Evolutionary conservation across 2,888 invertebrate genomes (phyloP).

Genomic region (Orthosia gothica): DNA sequence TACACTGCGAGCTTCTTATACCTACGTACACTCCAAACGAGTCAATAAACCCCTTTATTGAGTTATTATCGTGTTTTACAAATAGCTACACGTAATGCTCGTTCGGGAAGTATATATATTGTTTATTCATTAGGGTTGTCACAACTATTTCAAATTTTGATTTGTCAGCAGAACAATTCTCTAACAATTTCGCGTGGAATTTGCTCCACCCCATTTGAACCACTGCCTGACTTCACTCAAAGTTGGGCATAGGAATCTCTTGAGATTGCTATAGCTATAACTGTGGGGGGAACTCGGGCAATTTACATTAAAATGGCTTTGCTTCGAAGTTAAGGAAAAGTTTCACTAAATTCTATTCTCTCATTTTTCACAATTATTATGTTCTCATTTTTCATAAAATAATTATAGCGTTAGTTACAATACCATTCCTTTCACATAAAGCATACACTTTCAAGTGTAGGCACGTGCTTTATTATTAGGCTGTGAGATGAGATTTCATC

Average conservation of each 20-base stretch:
- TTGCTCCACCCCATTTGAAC: no score
- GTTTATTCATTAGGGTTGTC: constrained; percentile 61
- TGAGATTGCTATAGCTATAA: no score
- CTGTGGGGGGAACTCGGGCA: no score
- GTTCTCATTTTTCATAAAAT: constrained; percentile 32
- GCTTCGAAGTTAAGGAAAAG: neutral
- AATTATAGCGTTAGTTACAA: constrained; percentile 37
- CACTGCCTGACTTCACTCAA: no score
- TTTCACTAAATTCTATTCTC: constrained; percentile 11
- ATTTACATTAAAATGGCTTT: neutral
- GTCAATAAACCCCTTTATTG: constrained; percentile 81
- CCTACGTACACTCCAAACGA: constrained; percentile 70
- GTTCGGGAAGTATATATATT: constrained; percentile 62
- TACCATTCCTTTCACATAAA: constrained; percentile 33
- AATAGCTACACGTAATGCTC: constrained; percentile 73
- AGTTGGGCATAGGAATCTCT: no score
- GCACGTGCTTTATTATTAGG: constrained; percentile 51
- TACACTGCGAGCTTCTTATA: constrained; percentile 70
- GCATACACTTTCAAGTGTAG: constrained; percentile 36
- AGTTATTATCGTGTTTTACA: constrained; percentile 80
- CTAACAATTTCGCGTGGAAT: neutral
- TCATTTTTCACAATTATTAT: constrained; percentile 11
- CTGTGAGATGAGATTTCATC: constrained; percentile 68
- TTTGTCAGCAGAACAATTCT: neutral
- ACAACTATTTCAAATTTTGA: neutral